These are phyloP conservation scores for Callimico goeldii DNA, from an alignment of 2,797 vertebrate species.

Conservation along the genomic window DNA sequence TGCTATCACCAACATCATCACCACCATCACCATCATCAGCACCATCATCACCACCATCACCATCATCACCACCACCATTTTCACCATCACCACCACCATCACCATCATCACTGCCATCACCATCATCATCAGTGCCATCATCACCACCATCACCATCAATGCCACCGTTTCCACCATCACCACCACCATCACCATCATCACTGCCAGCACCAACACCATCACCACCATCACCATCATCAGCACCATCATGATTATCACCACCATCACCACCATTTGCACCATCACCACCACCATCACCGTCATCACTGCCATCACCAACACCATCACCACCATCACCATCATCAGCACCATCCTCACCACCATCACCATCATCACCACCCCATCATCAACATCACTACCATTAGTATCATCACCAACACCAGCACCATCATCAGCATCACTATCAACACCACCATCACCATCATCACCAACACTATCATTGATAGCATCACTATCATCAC, in stretches of 20 bases:
- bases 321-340: fast-evolving
- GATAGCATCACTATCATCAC: fast-evolving
- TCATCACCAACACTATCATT: fast-evolving
- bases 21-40: background rate
- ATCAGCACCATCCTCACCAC: no score
- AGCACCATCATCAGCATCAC: fast-evolving
- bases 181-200: background rate
- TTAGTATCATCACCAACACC: no score
- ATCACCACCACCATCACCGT: background rate
- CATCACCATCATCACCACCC: background rate
- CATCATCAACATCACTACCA: no score
- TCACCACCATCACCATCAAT: no score
- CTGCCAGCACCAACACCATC: fast-evolving
- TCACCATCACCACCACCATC: fast-evolving
- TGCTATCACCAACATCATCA: background rate
- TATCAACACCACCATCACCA: fast-evolving
- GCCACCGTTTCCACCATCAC: no score
- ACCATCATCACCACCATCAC: no score
- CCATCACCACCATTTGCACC: no score
- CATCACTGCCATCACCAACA: fast-evolving
- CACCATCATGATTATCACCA: no score
- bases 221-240: fast-evolving
- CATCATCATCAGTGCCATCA: no score
- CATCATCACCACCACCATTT: fast-evolving
- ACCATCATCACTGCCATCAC: fast-evolving